Base-by-base conservation (phyloP, 2,113 vertebrate genomes). In the Propithecus coquereli region DNA sequence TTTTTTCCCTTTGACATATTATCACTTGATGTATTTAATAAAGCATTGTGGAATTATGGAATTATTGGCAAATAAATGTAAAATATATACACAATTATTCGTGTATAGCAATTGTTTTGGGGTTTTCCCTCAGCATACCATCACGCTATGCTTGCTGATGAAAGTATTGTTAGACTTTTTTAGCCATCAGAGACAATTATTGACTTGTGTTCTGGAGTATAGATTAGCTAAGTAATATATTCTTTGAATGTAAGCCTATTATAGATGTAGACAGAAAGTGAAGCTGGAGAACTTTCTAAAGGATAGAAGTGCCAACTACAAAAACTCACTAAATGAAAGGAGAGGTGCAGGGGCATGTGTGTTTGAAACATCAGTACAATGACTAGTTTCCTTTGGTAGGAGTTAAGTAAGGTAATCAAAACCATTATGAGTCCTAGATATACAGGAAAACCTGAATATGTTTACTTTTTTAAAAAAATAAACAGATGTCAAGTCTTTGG, bases 201-300 rank as follows among this genome's bases (percentile, higher is more conserved):
- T 98, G 94, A 97, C 96, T 97, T 85, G 93, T 88, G 96, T 96
- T 98, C 96, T 98, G 96, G 97, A 98, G 96, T 97, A 97, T 94
- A 98, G 90, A 98, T 97, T 97, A 97, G 97, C 90, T 94, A 97
- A 96, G 92, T 97, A 95, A 96, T 97, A 90, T 97, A 96, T 97
- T 89, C 77, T 97, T 98, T 89, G 77, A 98, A 93, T 97, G 80
- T 92, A 97, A 90, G 93, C 90, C 79, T 94, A 85, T 57, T 91
- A 91, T 84, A 98, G 93, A 81, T 34, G 18, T 70, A 89, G 88
- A 97, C 95, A 96, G 94, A 96, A 97, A 94, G 91, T 95, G 63
- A 95, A 98, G 86, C 50, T 97, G 87, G 92, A 73, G 94, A 95
- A 88, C 97, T 98, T 93, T 97, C 97, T 97, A 14, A 95, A 98